Evolutionary conservation across 2,113 vertebrate genomes (phyloP).

Genomic region (Galeopterus variegatus): DNA sequence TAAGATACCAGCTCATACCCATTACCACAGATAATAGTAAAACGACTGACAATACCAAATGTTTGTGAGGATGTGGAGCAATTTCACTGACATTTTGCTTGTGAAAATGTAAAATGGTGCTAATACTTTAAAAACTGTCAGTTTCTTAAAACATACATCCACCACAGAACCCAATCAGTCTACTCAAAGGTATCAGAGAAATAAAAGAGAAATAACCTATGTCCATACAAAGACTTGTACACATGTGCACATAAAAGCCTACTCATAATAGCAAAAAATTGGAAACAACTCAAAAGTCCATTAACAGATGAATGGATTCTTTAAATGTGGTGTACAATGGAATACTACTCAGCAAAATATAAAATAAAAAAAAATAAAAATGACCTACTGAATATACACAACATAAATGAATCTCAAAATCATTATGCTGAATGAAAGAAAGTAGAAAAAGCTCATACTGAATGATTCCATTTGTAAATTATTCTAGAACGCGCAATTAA

Average conservation of each 20-base stretch:
- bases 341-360: background rate
- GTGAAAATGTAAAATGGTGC: background rate
- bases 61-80: background rate
- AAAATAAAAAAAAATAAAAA: slow-evolving; percentile 59
- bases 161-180: background rate
- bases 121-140: background rate
- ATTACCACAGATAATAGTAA: background rate
- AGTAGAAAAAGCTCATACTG: background rate
- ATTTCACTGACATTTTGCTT: background rate
- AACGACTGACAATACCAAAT: background rate
- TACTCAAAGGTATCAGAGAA: background rate
- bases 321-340: background rate
- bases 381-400: background rate
- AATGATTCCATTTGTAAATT: background rate
- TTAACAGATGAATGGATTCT: background rate
- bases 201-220: too few relatives aligned
- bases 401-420: slow-evolving; percentile 1
- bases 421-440: slow-evolving; percentile 8
- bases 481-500: background rate
- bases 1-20: background rate
- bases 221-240: too few relatives aligned
- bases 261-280: background rate
- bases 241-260: too few relatives aligned
- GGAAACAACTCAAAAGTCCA: background rate
- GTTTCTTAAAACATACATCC: background rate